A percentile compares a stretch with the other conserved stretches of the same genome.
Evolutionary conservation across 2,797 vertebrate genomes (phyloP).

Genomic region (Micropoecilia bifurca): DNA sequence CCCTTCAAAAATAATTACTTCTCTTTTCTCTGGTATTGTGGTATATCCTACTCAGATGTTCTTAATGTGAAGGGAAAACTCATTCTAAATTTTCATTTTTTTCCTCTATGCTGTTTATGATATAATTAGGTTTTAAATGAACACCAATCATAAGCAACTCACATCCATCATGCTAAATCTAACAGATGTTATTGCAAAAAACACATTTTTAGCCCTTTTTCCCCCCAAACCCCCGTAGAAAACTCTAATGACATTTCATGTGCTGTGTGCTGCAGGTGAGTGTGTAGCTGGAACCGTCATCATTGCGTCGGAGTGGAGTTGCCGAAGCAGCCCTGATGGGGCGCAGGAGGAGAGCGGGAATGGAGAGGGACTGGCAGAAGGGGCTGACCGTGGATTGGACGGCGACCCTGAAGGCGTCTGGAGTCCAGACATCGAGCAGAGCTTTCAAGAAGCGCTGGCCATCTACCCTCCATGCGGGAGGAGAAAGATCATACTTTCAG

Average conservation of each 20-base stretch:
- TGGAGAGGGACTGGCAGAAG: conserved; percentile 87
- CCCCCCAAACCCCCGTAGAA: fast-evolving
- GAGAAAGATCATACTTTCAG: conserved; percentile 96
- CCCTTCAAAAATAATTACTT: conserved; percentile 43
- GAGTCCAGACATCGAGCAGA: conserved; percentile 98
- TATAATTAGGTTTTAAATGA: not conserved
- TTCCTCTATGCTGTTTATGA: not conserved
- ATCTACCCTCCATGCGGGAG: conserved; percentile 96
- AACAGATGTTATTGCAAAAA: not conserved
- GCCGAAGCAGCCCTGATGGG: conserved; percentile 91
- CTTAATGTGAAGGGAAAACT: conserved; percentile 40
- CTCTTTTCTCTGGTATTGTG: conserved; percentile 11
- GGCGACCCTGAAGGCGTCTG: conserved; percentile 95
- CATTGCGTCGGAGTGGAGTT: conserved; percentile 99
- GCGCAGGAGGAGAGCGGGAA: conserved; percentile 92
- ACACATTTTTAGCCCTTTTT: not conserved
- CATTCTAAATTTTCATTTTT: not conserved
- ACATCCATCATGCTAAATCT: not conserved
- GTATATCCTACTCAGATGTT: conserved; percentile 17
- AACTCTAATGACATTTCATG: not conserved
- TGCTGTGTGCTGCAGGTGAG: conserved; percentile 70
- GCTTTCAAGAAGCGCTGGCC: conserved; percentile 96
- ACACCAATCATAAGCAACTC: not conserved
- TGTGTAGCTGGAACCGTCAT: conserved; percentile 91
- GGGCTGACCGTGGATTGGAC: conserved; percentile 89